These are phyloP conservation scores for Lytechinus variegatus DNA, from an alignment of 35 echinoderm and acorn worm genomes.

Conservation along the genomic window DNA sequence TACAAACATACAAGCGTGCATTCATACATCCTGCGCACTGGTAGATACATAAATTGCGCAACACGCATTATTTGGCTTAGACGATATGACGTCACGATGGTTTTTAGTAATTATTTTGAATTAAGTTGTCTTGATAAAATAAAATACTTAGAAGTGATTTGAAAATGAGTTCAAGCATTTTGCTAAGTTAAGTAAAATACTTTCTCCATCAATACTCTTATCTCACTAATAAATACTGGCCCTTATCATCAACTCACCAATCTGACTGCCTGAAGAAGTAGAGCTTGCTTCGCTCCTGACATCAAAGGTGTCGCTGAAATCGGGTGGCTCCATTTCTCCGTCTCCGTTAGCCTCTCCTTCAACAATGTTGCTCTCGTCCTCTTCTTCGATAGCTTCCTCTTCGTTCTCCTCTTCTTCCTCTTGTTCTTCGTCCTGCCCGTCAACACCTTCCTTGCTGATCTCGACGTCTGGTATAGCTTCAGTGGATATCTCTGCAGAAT, in stretches of 20 bases:
- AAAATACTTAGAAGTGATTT: no score
- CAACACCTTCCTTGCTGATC: not conserved
- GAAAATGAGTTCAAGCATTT: no score
- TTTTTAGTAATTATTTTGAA: no score
- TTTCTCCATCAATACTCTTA: no score
- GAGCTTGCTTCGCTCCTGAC: slow-evolving; percentile 93
- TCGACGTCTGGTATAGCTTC: slow-evolving; percentile 32
- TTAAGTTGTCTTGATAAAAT: no score
- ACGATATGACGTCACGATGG: no score
- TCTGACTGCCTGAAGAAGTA: slow-evolving; percentile 38
- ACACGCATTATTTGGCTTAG: no score
- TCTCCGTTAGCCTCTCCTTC: slow-evolving; percentile 39
- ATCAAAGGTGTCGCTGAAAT: slow-evolving; percentile 79
- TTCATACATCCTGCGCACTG: no score
- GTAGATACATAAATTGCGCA: no score
- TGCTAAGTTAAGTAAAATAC: no score
- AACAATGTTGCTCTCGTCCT: slow-evolving; percentile 36
- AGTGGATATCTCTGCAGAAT: slow-evolving; percentile 33
- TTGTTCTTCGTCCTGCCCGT: slow-evolving; percentile 7
- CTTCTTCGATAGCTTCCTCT: slow-evolving; percentile 49
- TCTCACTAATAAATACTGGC: not conserved
- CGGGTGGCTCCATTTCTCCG: slow-evolving; percentile 56
- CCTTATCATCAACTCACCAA: not conserved
- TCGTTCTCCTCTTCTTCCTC: slow-evolving; percentile 26
- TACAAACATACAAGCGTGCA: no score